phyloP scores from a whole-genome alignment of 1,140 invertebrate genomes.

The Cyphomyrmex costatus region DNA sequence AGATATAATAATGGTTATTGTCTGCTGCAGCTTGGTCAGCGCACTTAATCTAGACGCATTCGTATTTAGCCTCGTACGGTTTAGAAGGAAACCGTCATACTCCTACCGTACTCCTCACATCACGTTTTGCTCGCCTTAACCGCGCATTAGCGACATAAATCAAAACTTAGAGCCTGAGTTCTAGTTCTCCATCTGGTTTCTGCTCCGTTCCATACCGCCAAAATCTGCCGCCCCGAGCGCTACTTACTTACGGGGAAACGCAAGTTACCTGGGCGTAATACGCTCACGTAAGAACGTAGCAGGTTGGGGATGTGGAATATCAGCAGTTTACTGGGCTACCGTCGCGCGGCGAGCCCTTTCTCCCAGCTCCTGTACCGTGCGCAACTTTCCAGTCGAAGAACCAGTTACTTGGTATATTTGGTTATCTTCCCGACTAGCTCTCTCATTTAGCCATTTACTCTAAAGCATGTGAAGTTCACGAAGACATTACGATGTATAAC shows the following conservation, averaged over 20 bases:
- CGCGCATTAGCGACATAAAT: conserved; percentile 82
- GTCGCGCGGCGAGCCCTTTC: conserved; percentile 20
- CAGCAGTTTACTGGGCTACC: conserved; percentile 31
- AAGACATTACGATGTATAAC: conserved; percentile 37
- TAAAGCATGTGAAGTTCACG: conserved; percentile 33
- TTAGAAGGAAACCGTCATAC: conserved; percentile 58
- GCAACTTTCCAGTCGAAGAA: conserved; percentile 39
- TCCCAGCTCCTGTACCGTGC: conserved; percentile 16
- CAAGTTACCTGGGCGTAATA: conserved; percentile 57
- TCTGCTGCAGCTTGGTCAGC: background rate
- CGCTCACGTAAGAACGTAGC: conserved; percentile 55
- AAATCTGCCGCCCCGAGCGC: conserved; percentile 47
- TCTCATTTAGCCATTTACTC: conserved; percentile 56
- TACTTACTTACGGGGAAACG: conserved; percentile 44
- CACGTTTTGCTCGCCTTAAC: conserved; percentile 60
- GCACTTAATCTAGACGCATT: conserved; percentile 34
- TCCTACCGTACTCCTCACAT: conserved; percentile 75
- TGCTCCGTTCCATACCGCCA: conserved; percentile 76
- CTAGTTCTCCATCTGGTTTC: conserved; percentile 61
- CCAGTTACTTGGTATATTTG: conserved; percentile 52
- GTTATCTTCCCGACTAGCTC: conserved; percentile 26
- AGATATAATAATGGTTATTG: background rate
- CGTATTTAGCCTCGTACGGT: conserved; percentile 46
- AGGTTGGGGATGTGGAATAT: conserved; percentile 59
- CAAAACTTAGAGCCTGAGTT: conserved; percentile 82